Base-by-base conservation (phyloP, 2,113 vertebrate species). In the Euleptes europaea region DNA sequence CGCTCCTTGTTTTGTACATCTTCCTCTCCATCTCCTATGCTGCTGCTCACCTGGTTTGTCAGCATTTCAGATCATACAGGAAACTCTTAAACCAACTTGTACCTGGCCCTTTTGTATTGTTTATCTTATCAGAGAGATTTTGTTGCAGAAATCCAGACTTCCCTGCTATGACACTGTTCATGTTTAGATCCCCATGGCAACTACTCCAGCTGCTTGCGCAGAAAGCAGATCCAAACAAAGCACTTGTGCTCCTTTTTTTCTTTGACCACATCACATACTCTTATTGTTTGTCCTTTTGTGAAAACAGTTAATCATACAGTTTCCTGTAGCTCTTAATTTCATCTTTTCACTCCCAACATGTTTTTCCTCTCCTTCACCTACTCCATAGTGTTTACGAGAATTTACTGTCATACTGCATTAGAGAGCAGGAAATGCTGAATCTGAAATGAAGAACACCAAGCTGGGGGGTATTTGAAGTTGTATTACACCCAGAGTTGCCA, bases 91-190 rank as follows among this genome's bases (percentile, higher is more conserved):
- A 87, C 2, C 21, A 2, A 0, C 65, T 3, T 87, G 1, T 66
- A 83, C 40, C 21, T 70, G 26, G 57, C 1, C 69, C 15, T 17
- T 86, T 78, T 86, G 5, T 54, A 78, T 9, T 31, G 13, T 81
- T 2, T 70, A n/a, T 8, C 13, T 84, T 84, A 84, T 65, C 33
- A 84, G 21, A 90, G 57, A 89, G 49, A 60, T 85, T 79, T 47
- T 1, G 9, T 57, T 87, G n/a, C 33, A 63, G 74, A 78, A 83
- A 65, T 81, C 2, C 71, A 75, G 35, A 4, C 35, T 75, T 85
- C 7, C 21, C 80, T 57, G 57, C 86, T 83, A 83, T 49, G 73
- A 83, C 0, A 7, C 12, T 23, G 1, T 81, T 89, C 10, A 49
- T 44, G 2, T 63, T 80, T 85, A 57, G 63, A 40, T 87, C 85